Base-by-base conservation (phyloP, 1,140 invertebrate genomes). In the Cherax quadricarinatus region DNA sequence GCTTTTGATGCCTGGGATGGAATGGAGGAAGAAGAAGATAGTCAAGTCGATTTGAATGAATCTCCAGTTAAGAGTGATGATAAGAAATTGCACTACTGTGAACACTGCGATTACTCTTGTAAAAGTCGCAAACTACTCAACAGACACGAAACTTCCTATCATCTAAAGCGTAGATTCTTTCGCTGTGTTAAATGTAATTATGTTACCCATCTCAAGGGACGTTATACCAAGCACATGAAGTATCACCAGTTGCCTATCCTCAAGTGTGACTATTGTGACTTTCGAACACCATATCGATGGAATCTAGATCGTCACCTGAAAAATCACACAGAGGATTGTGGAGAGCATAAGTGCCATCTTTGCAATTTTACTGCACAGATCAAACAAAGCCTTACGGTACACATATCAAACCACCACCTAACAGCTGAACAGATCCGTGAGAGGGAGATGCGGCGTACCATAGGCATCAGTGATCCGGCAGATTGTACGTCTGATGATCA, bases 191-290 rank as follows among this genome's bases (percentile, higher is more conserved):
- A 98, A 95, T 99, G 98, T 95, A 97, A 97, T 93, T 99, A 98
- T 94, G 97, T 97, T 88, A 99, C 98, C 0, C 97, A 98, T 94
- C 97, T 98, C 93, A 97, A 97, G 94, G 97, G 97, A 3, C 96
- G 98, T 80, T 99, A 97, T 94, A 98, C 98, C 60, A 98, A 98
- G 95, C 98, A 99, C 94, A 97, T 98, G n/a, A 98, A 98, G 94
- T 98, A 98, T 94, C 98, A 98, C 95, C 98, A 97, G 70, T 97
- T 98, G 97, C 98, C 98, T 85, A 98, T 98, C 97, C 98, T 98
- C 93, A 98, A 99, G 95, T 99, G 98, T 95, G 97, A 97, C 79
- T 97, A 97, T 94, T 99, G 98, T 95, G 98, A 98, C 94, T 99
- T 99, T 95, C 97, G 97, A 85, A 98, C 98, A 12, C 97, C 98